Conservation (phyloP, 53 echinoderm and acorn worm genomes). For the Echinarachnius parma region DNA sequence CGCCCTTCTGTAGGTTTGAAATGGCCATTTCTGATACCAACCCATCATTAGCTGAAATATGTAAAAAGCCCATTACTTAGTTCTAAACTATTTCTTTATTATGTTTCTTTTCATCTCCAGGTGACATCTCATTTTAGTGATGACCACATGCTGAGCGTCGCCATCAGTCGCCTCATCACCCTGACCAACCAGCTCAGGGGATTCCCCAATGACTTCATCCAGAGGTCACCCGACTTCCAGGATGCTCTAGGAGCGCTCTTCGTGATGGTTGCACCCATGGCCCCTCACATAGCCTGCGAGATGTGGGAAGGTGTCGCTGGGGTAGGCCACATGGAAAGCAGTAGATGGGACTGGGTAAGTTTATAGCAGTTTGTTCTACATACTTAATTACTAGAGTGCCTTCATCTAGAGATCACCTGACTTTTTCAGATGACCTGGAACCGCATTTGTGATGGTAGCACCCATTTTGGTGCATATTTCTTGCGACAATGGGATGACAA, state of each 20-base stretch:
- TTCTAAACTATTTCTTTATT: no score
- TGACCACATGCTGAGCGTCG: constrained; percentile 80
- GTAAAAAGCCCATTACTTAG: no score
- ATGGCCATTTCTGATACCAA: no score
- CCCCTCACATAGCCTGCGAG: constrained; percentile 86
- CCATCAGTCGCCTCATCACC: constrained; percentile 79
- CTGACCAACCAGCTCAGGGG: constrained; percentile 68
- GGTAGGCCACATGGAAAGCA: constrained; percentile 18
- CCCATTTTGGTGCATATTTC: no score
- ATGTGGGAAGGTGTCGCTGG: constrained; percentile 85
- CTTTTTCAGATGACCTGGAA: constrained; percentile 18
- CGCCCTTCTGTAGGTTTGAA: no score
- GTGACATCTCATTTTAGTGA: constrained; percentile 69
- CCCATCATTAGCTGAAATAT: no score
- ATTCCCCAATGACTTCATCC: constrained; percentile 64
- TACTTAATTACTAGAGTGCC: no score
- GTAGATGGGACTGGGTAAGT: constrained; percentile 56
- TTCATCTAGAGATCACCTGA: neutral
- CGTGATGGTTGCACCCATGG: constrained; percentile 90
- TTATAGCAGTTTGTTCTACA: no score
- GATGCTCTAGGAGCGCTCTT: constrained; percentile 64
- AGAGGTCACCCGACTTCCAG: constrained; percentile 55
- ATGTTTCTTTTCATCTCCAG: constrained; percentile 22
- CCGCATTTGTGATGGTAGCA: no score
- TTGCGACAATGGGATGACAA: no score